A percentile compares a stretch with the other conserved stretches of the same genome.
These are phyloP conservation scores for Anagrus nilaparvatae DNA, from an alignment of 1,140 invertebrate genomes.

Conservation along the genomic window DNA sequence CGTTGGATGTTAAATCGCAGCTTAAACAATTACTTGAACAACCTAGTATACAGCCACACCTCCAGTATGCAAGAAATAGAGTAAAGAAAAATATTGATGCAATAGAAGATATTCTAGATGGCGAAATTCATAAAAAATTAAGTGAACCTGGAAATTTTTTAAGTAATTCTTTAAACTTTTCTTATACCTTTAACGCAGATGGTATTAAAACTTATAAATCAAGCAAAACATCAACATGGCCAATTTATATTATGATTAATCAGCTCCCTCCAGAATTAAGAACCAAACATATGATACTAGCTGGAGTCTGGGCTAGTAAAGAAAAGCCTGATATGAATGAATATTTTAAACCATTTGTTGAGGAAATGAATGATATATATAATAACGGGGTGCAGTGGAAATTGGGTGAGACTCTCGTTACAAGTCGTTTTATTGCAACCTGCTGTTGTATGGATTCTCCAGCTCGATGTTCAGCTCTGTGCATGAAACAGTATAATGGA, in stretches of 20 bases:
- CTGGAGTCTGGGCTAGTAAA: slow-evolving; percentile 1
- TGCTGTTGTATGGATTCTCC: too few relatives aligned
- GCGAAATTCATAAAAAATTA: slow-evolving; percentile 4
- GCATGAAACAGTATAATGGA: too few relatives aligned
- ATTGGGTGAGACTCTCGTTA: too few relatives aligned
- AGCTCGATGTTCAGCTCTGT: too few relatives aligned
- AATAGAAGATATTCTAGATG: slow-evolving; percentile 9
- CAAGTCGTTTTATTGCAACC: too few relatives aligned
- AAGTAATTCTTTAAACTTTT: slow-evolving; percentile 5
- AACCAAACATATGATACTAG: slow-evolving; percentile 7
- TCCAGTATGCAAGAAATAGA: not conserved
- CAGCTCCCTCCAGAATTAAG: slow-evolving; percentile 6
- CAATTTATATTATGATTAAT: slow-evolving; percentile 4
- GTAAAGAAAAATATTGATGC: not conserved
- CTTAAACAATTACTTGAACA: not conserved
- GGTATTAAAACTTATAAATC: slow-evolving; percentile 2
- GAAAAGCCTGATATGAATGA: slow-evolving; percentile 8
- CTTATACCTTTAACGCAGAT: slow-evolving; percentile 10
- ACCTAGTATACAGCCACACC: not conserved
- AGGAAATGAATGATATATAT: slow-evolving; percentile 1
- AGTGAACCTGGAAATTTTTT: slow-evolving; percentile 8
- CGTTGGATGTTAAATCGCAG: not conserved
- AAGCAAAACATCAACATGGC: not conserved
- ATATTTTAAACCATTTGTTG: slow-evolving; percentile 7
- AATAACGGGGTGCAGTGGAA: too few relatives aligned